Base-by-base conservation (phyloP, 2,888 invertebrate genomes). In the Troglohyphantes excavatus region DNA sequence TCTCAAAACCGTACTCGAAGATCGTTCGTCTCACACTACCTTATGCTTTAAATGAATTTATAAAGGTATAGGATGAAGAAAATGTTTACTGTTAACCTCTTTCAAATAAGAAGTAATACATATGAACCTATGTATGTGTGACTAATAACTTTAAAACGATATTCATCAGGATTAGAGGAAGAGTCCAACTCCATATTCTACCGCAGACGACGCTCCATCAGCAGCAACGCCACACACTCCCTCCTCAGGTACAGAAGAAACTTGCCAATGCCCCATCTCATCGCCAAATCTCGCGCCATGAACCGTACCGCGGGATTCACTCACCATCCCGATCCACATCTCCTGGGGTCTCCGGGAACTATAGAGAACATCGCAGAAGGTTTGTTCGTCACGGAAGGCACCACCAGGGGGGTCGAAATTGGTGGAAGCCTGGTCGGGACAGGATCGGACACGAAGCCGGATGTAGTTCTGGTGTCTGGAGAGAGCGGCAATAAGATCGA, bases 151-250 rank as follows among this genome's bases (percentile, higher is more conserved):
- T 39, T 2, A 39, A 1, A 27, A 19, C 67, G 27, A 90, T 27
- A 59, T 75, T 61, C 33, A 6, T 5, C 91, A 73, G 91, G 91
- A 23, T 59, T 91, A 17, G 92, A 92, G 84, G 92, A 92, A 82
- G 91, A 92, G 39, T 90, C 90, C 26, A 92, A 92, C 79, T 81
- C 86, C 27, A 81, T 92, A 5, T 89, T 63, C 78, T 61, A 26
- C 6, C 83, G 83, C 21, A 83, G 53, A 39, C 82, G 88, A 11
- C 76, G 65, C 13, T 9, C 61, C 11, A 33, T 39, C 39, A 43
- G 43, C 21, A 39, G n/a, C 27, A 61, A 43, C 2, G 23, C 19
- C 6, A 23, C 6, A 0, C 19, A 0, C 0, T 21, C 11, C n/a
- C 0, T 29, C 27, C 19, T n/a, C 26, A 19, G 83, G 0, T 29